phyloP scores from a whole-genome alignment of 2,888 invertebrate genomes.

The Hirtodrosophila alboralis region DNA sequence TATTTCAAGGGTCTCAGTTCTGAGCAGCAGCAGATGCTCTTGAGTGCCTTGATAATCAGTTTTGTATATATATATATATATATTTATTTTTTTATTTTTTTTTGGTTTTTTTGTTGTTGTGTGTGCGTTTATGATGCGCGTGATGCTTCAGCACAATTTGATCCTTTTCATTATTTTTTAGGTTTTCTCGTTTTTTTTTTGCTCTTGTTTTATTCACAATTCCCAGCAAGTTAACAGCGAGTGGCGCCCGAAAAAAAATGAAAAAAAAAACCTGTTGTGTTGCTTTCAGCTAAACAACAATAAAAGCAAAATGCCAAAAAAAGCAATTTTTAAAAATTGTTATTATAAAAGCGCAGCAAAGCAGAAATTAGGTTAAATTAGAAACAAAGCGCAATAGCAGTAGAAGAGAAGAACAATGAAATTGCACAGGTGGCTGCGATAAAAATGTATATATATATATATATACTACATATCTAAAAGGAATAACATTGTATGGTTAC shows the following conservation, averaged over 20 bases:
- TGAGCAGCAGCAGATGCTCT: conserved; percentile 59
- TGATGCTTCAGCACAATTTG: conserved; percentile 73
- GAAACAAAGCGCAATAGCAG: conserved; percentile 57
- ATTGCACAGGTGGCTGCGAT: conserved; percentile 57
- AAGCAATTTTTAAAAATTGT: conserved; percentile 63
- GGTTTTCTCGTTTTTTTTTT: conserved; percentile 21
- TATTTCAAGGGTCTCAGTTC: conserved; percentile 3
- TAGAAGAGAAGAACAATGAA: conserved; percentile 45
- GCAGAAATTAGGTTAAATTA: conserved; percentile 75
- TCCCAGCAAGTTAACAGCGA: conserved; percentile 22
- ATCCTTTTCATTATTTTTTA: conserved; percentile 73
- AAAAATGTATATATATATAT: conserved; percentile 11
- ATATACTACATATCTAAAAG: conserved; percentile 4
- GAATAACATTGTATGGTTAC: conserved; percentile 20
- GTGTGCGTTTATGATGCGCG: conserved; percentile 51
- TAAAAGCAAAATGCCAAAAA: conserved; percentile 49
- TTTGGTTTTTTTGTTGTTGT: neutral
- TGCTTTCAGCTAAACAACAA: conserved; percentile 20
- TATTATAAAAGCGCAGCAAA: conserved; percentile 67
- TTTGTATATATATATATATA: conserved; percentile 36
- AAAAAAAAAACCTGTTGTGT: conserved; percentile 48
- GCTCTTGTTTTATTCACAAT: conserved; percentile 12
- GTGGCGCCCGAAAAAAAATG: conserved; percentile 6
- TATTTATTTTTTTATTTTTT: conserved; percentile 14
- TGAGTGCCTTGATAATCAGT: conserved; percentile 75